These are phyloP conservation scores for Crotalus horridus DNA, from an alignment of 2,113 vertebrate genomes.

Conservation along the genomic window DNA sequence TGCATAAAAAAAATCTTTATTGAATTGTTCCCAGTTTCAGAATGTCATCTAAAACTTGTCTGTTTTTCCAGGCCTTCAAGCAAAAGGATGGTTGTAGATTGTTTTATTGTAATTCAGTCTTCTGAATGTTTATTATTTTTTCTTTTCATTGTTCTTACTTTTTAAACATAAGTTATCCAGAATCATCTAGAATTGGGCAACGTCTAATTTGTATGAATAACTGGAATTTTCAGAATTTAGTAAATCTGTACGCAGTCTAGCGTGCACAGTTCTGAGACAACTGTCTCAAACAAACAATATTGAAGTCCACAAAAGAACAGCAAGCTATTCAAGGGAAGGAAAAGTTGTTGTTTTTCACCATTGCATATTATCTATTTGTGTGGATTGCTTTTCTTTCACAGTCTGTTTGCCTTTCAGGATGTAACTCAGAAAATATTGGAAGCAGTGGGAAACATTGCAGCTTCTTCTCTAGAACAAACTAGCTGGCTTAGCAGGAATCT, in stretches of 20 bases:
- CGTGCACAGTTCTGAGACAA: background rate
- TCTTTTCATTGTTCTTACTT: background rate
- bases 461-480: constrained; percentile 95
- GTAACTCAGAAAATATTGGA: constrained; percentile 93
- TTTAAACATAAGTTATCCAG: background rate
- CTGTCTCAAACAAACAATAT: background rate
- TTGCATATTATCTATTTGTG: background rate
- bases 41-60: background rate
- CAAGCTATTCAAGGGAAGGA: background rate
- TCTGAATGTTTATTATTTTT: background rate
- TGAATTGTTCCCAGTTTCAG: background rate
- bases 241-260: background rate
- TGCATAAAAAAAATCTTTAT: background rate
- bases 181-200: background rate
- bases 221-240: background rate
- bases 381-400: background rate
- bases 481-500: constrained; percentile 97
- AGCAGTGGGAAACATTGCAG: constrained; percentile 86
- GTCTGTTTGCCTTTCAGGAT: constrained; percentile 72
- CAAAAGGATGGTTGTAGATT: background rate
- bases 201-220: background rate
- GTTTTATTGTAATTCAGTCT: background rate
- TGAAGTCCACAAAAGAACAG: background rate
- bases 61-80: background rate
- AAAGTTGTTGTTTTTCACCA: background rate